A percentile compares a stretch with the other conserved stretches of the same genome.
phyloP scores from a whole-genome alignment of 2,113 vertebrate genomes.

The Rattus rattus region DNA sequence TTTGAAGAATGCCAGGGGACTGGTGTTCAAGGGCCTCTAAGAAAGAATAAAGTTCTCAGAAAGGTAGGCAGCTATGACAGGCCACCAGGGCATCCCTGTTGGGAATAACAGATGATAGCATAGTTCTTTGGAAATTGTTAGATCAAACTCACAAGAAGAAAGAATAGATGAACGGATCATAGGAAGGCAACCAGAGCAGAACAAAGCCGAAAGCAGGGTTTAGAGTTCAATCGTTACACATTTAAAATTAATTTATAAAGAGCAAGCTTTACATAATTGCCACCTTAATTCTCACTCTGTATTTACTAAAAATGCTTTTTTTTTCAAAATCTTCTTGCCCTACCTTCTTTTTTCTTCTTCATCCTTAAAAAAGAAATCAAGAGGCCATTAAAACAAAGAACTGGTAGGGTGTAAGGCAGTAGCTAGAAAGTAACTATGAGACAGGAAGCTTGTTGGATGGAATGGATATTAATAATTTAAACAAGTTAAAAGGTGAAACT shows the following conservation, averaged over 20 bases:
- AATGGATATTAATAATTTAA: constrained; percentile 85
- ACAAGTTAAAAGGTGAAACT: constrained; percentile 55
- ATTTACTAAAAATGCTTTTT: constrained; percentile 68
- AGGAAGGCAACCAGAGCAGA: constrained; percentile 44
- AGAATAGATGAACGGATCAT: constrained; percentile 66
- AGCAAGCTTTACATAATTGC: constrained; percentile 64
- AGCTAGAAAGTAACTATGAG: constrained; percentile 24
- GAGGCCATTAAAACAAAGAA: constrained; percentile 76
- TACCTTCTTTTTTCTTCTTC: background rate
- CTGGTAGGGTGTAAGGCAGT: constrained; percentile 68
- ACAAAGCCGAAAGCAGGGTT: constrained; percentile 65
- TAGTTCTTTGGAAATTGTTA: background rate
- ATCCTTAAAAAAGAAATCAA: constrained; percentile 54
- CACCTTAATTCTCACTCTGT: constrained; percentile 54
- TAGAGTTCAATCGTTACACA: constrained; percentile 74
- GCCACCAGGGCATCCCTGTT: background rate
- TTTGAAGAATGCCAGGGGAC: constrained; percentile 34
- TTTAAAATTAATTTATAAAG: constrained; percentile 82
- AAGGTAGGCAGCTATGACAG: background rate
- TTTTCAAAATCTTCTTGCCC: constrained; percentile 58
- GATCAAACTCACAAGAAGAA: constrained; percentile 33
- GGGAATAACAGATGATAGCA: background rate
- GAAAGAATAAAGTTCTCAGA: constrained; percentile 42
- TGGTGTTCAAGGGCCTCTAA: constrained; percentile 3
- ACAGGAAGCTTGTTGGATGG: constrained; percentile 78